These are phyloP conservation scores for Drosophila colorata DNA, from an alignment of 2,888 invertebrate genomes.

Conservation along the genomic window DNA sequence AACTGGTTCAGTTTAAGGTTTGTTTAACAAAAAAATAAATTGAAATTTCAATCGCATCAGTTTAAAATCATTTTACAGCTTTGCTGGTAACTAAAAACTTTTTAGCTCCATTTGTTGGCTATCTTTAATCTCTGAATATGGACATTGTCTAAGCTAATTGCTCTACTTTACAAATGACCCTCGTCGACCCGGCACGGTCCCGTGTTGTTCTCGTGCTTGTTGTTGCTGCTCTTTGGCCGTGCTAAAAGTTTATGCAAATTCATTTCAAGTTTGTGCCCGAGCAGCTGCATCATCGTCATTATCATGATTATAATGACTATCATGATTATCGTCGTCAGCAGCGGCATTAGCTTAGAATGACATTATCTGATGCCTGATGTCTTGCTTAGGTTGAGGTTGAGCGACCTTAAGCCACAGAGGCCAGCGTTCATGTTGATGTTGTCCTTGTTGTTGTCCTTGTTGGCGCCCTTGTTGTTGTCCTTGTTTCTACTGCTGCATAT, in stretches of 20 bases:
- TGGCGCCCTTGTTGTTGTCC: constrained; percentile 15
- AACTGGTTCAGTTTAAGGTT: too few species aligned
- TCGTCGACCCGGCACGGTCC: constrained; percentile 12
- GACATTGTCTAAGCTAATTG: not conserved
- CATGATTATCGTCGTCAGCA: constrained; percentile 12
- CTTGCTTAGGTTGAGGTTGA: constrained; percentile 53
- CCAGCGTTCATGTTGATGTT: constrained; percentile 31
- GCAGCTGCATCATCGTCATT: constrained; percentile 32
- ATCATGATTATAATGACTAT: constrained; percentile 27
- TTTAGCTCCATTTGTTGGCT: not conserved
- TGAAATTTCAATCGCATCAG: too few species aligned
- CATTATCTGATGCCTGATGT: constrained; percentile 54
- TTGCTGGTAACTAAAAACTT: not conserved
- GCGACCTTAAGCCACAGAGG: constrained; percentile 54
- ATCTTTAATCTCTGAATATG: not conserved
- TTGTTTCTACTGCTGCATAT: constrained; percentile 18
- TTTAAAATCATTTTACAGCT: too few species aligned
- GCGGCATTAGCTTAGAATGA: constrained; percentile 25
- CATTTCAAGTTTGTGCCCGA: constrained; percentile 65
- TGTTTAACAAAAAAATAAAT: too few species aligned
- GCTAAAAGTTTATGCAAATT: constrained; percentile 76
- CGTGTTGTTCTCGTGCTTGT: constrained; percentile 19
- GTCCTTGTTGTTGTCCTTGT: constrained; percentile 19
- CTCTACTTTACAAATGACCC: constrained; percentile 4
- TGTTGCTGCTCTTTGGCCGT: constrained; percentile 43